Percentiles rank a stretch among this genome's conserved stretches.
Evolutionary conservation across 2,888 invertebrate species (phyloP).

Genomic region (Platycheirus rosarum): DNA sequence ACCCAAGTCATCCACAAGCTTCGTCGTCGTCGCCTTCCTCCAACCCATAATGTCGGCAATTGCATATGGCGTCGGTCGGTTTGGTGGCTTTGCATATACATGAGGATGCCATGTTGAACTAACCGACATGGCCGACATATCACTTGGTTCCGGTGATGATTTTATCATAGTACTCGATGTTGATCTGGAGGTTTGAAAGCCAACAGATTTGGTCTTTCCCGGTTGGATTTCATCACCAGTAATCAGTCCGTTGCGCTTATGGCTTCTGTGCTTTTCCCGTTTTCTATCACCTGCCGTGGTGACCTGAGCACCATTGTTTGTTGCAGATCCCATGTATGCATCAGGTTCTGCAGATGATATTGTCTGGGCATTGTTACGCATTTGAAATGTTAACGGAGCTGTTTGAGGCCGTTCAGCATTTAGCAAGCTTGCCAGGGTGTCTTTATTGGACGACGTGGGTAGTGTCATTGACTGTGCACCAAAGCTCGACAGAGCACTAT

Average conservation of each 20-base stretch:
- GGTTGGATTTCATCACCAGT: conserved; percentile 48
- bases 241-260: conserved; percentile 53
- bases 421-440: conserved; percentile 53
- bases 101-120: conserved; percentile 92
- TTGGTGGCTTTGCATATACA: conserved; percentile 92
- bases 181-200: conserved; percentile 35
- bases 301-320: background rate
- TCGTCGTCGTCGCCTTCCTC: conserved; percentile 74
- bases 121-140: conserved; percentile 34
- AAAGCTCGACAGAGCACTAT: conserved; percentile 48
- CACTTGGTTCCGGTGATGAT: conserved; percentile 47
- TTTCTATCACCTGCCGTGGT: conserved; percentile 34
- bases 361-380: conserved; percentile 48
- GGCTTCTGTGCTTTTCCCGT: conserved; percentile 29
- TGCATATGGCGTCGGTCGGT: conserved; percentile 92
- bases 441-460: conserved; percentile 34
- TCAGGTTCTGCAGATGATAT: conserved; percentile 43
- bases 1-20: conserved; percentile 31
- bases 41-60: conserved; percentile 94
- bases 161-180: conserved; percentile 5
- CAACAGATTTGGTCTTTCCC: conserved; percentile 25
- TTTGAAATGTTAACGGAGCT: conserved; percentile 64
- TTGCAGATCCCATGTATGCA: conserved; percentile 13
- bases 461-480: conserved; percentile 57
- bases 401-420: conserved; percentile 65